A percentile compares a stretch with the other conserved stretches of the same genome.
phyloP scores from a whole-genome alignment of 2,888 invertebrate genomes.

The Pachliopta kotzebuea region DNA sequence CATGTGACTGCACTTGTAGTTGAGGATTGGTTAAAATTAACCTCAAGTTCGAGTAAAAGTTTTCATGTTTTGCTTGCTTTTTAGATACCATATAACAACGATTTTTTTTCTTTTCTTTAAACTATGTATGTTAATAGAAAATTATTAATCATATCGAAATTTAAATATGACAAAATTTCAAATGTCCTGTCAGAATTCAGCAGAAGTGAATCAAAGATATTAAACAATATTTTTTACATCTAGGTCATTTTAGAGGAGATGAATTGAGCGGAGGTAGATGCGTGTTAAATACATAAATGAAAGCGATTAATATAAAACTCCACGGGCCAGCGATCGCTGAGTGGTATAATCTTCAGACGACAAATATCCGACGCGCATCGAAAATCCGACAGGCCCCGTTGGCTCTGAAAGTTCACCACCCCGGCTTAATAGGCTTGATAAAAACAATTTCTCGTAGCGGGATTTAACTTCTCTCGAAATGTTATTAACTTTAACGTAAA shows the following conservation, averaged over 20 bases:
- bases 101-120: too few species aligned
- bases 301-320: conserved; percentile 13
- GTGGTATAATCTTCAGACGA: conserved; percentile 15
- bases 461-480: conserved; percentile 23
- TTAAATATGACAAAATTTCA: too few species aligned
- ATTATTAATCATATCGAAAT: too few species aligned
- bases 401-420: conserved; percentile 22
- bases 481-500: conserved; percentile 21
- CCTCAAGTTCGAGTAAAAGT: neutral
- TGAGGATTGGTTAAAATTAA: conserved; percentile 12
- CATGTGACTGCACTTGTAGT: conserved; percentile 17
- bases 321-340: conserved; percentile 1
- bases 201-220: neutral
- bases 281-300: conserved; percentile 5
- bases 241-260: neutral
- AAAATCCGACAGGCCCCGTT: conserved; percentile 25
- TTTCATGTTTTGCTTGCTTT: neutral
- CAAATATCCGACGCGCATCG: conserved; percentile 31
- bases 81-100: too few species aligned
- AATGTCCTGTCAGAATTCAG: too few species aligned
- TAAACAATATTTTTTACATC: neutral
- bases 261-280: neutral
- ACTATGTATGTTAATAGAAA: too few species aligned
- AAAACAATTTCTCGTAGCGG: conserved; percentile 21
- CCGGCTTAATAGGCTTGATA: conserved; percentile 26